Percentiles rank a stretch among this genome's conserved stretches.
Evolutionary conservation across 2,113 vertebrate genomes (phyloP).

Genomic region (Hemicordylus capensis): DNA sequence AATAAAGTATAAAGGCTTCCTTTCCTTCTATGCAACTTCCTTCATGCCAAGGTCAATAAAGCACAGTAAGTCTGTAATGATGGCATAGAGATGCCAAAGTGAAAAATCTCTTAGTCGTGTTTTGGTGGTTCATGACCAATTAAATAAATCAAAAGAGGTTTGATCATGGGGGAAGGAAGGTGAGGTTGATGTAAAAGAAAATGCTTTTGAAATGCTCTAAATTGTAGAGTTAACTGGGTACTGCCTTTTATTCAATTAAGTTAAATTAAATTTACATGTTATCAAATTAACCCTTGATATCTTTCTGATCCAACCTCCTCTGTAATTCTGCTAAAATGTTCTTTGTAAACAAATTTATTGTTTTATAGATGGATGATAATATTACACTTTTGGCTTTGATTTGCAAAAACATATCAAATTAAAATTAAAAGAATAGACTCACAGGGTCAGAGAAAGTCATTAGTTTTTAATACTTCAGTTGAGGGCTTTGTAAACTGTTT

Average conservation of each 20-base stretch:
- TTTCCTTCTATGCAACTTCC: constrained; percentile 9
- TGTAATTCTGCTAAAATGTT: constrained; percentile 8
- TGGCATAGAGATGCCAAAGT: not conserved
- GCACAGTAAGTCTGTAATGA: constrained; percentile 20
- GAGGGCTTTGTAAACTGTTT: not conserved
- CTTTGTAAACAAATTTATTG: not conserved
- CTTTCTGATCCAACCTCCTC: not conserved
- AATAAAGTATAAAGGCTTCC: constrained; percentile 35
- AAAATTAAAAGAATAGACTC: constrained; percentile 4
- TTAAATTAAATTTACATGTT: constrained; percentile 1
- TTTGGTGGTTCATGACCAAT: constrained; percentile 24
- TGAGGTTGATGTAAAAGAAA: not conserved
- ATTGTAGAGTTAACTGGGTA: not conserved
- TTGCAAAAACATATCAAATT: not conserved
- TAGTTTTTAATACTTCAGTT: too few species aligned
- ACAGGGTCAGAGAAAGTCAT: too few species aligned
- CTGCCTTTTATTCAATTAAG: not conserved
- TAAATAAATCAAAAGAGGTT: constrained; percentile 24
- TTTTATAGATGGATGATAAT: constrained; percentile 21
- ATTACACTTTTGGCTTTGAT: not conserved
- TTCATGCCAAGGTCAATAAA: constrained; percentile 39
- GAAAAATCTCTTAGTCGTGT: not conserved
- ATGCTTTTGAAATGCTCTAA: not conserved
- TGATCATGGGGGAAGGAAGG: not conserved
- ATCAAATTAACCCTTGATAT: constrained; percentile 4